phyloP scores from a whole-genome alignment of 2,797 vertebrate genomes.

The Coregonus suidteri region DNA sequence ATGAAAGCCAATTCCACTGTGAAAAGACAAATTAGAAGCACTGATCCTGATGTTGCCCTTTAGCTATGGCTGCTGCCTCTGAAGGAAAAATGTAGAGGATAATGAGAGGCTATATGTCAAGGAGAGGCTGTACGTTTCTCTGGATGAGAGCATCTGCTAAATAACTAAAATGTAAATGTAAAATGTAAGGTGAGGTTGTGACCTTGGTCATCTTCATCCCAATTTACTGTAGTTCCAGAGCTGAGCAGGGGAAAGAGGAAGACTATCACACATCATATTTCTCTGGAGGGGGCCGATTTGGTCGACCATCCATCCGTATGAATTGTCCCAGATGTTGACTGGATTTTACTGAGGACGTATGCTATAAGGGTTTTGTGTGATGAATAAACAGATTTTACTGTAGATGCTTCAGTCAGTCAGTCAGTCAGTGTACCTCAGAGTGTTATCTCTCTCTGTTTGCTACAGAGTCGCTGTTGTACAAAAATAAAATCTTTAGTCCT shows the following conservation, averaged over 20 bases:
- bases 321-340: constrained; percentile 59
- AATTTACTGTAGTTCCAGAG: constrained; percentile 11
- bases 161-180: no score
- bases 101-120: background rate
- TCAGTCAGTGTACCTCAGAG: constrained; percentile 22
- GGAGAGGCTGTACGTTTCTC: no score
- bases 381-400: constrained; percentile 31
- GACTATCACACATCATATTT: constrained; percentile 49
- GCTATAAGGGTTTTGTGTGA: constrained; percentile 50
- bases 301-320: constrained; percentile 56
- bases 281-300: constrained; percentile 42
- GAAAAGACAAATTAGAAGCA: background rate
- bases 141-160: no score
- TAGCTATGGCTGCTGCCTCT: background rate
- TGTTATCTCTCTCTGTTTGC: constrained; percentile 32
- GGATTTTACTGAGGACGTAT: constrained; percentile 36
- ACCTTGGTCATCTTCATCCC: background rate
- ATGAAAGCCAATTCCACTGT: background rate
- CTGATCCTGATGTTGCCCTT: background rate
- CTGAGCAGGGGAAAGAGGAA: constrained; percentile 26
- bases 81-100: background rate
- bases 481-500: constrained; percentile 56
- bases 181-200: constrained; percentile 2
- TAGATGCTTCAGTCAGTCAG: constrained; percentile 26
- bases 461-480: constrained; percentile 53